Base-by-base conservation (phyloP, 2,888 invertebrate species). In the Volucella bombylans region DNA sequence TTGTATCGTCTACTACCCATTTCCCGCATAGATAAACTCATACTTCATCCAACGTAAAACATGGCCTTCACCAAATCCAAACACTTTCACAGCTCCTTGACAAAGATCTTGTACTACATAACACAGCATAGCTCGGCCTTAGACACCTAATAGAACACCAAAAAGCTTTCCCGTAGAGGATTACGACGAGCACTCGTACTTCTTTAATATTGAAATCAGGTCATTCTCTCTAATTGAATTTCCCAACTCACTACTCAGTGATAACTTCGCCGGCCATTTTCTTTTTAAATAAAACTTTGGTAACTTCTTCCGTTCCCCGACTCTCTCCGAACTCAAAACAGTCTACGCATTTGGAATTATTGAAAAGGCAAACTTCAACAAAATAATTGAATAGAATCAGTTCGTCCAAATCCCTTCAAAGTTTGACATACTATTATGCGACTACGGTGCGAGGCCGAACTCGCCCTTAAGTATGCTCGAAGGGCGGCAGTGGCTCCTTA, bases 311-410 rank as follows among this genome's bases (percentile, higher is more conserved):
- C 45, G 15, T 23, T 15, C 18, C 11, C 18, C 18, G 18, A 23
- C 18, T 23, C 18, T 23, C 2, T 23, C 2, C 18, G 18, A 43
- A 15, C 41, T 10, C 15, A 15, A 10, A 10, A 15, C 15, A 2
- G 15, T 31, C 38, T 38, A 12, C 41, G 8, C 3, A 15, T 4
- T 49, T 39, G 4, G 41, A 61, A 47, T 18, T 54, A 54, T 64
- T 45, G 54, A 52, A 55, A 39, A 47, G 38, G 15, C 11, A 45
- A 45, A 72, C 23, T n/a, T 67, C 43, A 41, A 23, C 41, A 49
- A 67, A 61, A 72, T 61, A 61, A 47, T 71, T 71, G 59, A 61
- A 72, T 61, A 10, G 38, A 59, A 43, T 50, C 14, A 18, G 23
- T 39, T 62, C 61, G 62, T 43, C 52, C 9, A 15, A 43, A 38